Percentiles rank a stretch among this genome's conserved stretches.
Conservation (phyloP, 1,140 invertebrate genomes). For the Magallana gigas region DNA sequence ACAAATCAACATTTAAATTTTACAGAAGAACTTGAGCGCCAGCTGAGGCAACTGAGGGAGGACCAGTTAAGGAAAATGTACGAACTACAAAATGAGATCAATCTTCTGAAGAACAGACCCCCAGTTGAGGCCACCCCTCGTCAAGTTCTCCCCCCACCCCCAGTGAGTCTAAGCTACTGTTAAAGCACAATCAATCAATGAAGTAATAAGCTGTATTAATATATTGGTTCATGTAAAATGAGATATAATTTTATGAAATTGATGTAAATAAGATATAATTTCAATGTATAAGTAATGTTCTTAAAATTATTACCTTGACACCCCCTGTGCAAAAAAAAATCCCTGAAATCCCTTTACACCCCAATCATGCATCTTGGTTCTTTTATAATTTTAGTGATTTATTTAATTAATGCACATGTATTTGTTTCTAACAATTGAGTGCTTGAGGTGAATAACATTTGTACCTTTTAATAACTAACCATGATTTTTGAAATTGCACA, state of each 20-base stretch:
- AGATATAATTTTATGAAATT: no score
- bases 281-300: no score
- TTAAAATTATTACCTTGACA: no score
- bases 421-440: not conserved
- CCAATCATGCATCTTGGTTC: slow-evolving; percentile 23
- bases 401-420: not conserved
- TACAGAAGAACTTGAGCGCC: slow-evolving; percentile 73
- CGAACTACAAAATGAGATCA: slow-evolving; percentile 73
- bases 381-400: not conserved
- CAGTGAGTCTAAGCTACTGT: slow-evolving; percentile 33
- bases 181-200: no score
- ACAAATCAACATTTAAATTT: not conserved
- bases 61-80: slow-evolving; percentile 74
- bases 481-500: not conserved
- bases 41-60: slow-evolving; percentile 69
- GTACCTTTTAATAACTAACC: no score
- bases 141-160: slow-evolving; percentile 49
- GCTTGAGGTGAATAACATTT: not conserved
- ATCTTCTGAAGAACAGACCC: slow-evolving; percentile 67
- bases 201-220: no score
- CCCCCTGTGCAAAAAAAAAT: no score
- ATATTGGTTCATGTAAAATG: no score
- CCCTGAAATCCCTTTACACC: not conserved
- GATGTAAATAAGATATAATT: no score
- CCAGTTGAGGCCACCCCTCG: slow-evolving; percentile 60